phyloP scores from a whole-genome alignment of 1,140 invertebrate species.

The Spodoptera litura region DNA sequence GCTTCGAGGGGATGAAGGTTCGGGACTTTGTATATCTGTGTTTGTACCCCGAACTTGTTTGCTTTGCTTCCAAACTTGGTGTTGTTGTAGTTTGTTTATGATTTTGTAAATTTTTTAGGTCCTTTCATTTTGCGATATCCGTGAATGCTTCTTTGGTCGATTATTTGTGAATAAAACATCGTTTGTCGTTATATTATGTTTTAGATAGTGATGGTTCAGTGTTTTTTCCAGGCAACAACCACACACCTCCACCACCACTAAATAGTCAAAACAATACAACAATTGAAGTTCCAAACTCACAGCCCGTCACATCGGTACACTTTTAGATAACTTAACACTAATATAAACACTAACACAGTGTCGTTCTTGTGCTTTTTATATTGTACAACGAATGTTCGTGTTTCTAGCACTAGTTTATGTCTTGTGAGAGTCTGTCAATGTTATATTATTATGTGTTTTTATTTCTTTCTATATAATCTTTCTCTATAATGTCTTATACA shows the following conservation, averaged over 20 bases:
- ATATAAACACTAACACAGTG: constrained; percentile 42
- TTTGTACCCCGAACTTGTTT: constrained; percentile 62
- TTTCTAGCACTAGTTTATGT: constrained; percentile 44
- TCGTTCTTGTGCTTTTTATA: constrained; percentile 34
- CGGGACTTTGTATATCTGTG: constrained; percentile 70
- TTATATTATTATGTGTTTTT: constrained; percentile 10
- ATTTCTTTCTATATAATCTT: neutral
- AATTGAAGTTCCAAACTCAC: constrained; percentile 64
- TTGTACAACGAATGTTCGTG: constrained; percentile 16
- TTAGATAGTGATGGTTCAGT: constrained; percentile 40
- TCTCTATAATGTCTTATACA: constrained; percentile 1
- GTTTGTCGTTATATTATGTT: constrained; percentile 28
- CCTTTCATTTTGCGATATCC: constrained; percentile 42
- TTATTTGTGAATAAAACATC: constrained; percentile 19
- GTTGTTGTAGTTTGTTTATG: constrained; percentile 61
- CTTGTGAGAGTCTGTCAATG: constrained; percentile 42
- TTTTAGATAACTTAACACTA: constrained; percentile 40
- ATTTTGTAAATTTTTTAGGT: constrained; percentile 24
- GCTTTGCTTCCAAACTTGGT: constrained; percentile 66
- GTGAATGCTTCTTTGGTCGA: constrained; percentile 20
- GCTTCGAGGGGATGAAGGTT: constrained; percentile 76
- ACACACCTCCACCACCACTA: constrained; percentile 58
- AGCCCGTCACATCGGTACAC: constrained; percentile 75
- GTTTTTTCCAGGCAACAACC: constrained; percentile 77
- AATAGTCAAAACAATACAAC: constrained; percentile 68